Base-by-base conservation (phyloP, 2,113 vertebrate genomes). In the Rhinolophus sinicus region DNA sequence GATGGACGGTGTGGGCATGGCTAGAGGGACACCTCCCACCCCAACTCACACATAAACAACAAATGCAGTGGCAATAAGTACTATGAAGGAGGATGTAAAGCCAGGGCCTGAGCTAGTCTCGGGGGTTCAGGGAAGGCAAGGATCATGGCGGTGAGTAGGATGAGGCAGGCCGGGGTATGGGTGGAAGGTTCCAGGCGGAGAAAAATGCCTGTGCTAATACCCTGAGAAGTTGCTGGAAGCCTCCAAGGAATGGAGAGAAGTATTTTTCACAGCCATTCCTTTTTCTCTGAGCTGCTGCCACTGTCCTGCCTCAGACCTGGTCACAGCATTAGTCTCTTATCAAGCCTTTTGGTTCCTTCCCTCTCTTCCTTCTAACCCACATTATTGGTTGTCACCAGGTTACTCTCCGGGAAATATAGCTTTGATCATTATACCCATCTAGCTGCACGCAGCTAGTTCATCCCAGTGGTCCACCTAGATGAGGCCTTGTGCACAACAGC, bases 1-100 rank as follows among this genome's bases (percentile, higher is more conserved):
- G 13, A 22, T n/a, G 76, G 47, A 44, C 12, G 2, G 38, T 13
- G 52, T 2, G 5, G 62, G 13, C 1, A 0, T 7, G 22, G 6
- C 14, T 8, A 16, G 33, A 33, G 60, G 54, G 35, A 11, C 28
- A 19, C 40, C 19, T 16, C 52, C 38, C 13, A 4, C 33, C 58
- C 67, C 35, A 8, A 26, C 38, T 77, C 69, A 33, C 69, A 38
- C 70, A 30, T 1, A 8, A 19, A 38, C 22, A 64, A 24, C 52
- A 52, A 8, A 65, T 26, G 7, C 38, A 58, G 33, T 28, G 47
- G 19, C 19, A 5, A 40, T 28, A 19, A 40, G 35, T 19, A 4
- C 40, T 2, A 0, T 44, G 54, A 80, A 65, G 60, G 18, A 56
- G 47, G 8, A 4, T 19, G 16, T 12, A 40, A 52, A 40, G 22